Percentiles rank a stretch among this genome's conserved stretches.
These are phyloP conservation scores for Orthosia cruda DNA, from an alignment of 2,888 invertebrate species.

Conservation along the genomic window DNA sequence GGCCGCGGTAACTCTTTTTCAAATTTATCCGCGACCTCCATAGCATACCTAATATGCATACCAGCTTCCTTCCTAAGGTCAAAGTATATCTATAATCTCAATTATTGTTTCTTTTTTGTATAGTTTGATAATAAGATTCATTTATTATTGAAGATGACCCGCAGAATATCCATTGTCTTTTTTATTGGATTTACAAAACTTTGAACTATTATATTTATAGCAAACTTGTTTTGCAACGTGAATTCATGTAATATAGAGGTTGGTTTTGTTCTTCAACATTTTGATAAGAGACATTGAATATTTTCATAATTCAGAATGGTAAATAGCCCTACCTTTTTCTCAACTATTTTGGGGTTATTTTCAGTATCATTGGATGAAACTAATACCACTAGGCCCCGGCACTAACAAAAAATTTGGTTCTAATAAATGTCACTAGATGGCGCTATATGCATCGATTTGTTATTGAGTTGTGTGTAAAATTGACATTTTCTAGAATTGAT, in stretches of 20 bases:
- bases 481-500: too few relatives aligned
- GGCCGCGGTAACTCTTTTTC: too few relatives aligned
- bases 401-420: too few relatives aligned
- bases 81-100: not conserved
- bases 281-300: too few relatives aligned
- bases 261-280: not conserved
- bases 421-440: too few relatives aligned
- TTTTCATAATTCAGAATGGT: not conserved
- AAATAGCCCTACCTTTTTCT: too few relatives aligned
- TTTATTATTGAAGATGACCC: conserved; percentile 41
- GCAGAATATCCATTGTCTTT: conserved; percentile 43
- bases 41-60: not conserved
- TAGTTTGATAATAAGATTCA: not conserved
- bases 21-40: too few relatives aligned
- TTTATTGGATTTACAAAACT: conserved; percentile 35
- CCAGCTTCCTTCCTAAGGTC: not conserved
- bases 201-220: conserved; percentile 48
- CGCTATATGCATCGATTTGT: too few relatives aligned
- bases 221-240: not conserved
- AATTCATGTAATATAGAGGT: not conserved
- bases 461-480: too few relatives aligned
- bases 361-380: too few relatives aligned
- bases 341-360: too few relatives aligned
- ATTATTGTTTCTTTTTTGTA: conserved; percentile 27
- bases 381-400: too few relatives aligned